Percentiles rank a stretch among this genome's conserved stretches.
Conservation (phyloP, 2,113 vertebrate species). For the Haliaeetus leucogaster region DNA sequence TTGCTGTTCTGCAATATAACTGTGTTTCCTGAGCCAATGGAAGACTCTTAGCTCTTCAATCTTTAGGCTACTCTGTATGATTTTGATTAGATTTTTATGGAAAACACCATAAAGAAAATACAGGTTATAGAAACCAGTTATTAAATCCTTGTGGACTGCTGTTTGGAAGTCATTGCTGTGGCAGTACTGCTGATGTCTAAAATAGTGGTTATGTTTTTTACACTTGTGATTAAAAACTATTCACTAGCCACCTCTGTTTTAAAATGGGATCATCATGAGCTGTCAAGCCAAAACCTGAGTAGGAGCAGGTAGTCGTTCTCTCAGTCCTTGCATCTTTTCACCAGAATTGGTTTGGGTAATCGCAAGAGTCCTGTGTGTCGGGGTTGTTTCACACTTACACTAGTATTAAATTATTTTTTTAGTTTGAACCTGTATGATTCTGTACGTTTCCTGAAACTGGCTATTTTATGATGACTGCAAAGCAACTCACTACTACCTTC, state of each 20-base stretch:
- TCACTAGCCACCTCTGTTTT: background rate
- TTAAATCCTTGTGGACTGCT: background rate
- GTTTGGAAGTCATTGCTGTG: background rate
- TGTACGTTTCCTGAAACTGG: background rate
- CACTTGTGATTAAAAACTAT: background rate
- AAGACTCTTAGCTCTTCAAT: background rate
- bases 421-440: background rate
- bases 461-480: background rate
- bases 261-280: background rate
- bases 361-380: background rate
- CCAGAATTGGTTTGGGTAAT: background rate
- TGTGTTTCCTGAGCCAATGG: background rate
- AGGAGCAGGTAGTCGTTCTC: background rate
- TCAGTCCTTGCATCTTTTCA: background rate
- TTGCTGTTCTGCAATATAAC: background rate
- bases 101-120: background rate
- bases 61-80: background rate
- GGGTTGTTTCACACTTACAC: background rate
- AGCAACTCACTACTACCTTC: background rate
- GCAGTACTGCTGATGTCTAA: background rate
- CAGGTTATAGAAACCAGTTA: background rate
- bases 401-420: background rate
- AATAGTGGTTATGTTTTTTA: background rate
- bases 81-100: background rate
- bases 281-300: background rate